Percentiles rank a stretch among this genome's conserved stretches.
Evolutionary conservation across 92 coral and sea anemone species (phyloP).

Genomic region (Umimayanthus kanabou): DNA sequence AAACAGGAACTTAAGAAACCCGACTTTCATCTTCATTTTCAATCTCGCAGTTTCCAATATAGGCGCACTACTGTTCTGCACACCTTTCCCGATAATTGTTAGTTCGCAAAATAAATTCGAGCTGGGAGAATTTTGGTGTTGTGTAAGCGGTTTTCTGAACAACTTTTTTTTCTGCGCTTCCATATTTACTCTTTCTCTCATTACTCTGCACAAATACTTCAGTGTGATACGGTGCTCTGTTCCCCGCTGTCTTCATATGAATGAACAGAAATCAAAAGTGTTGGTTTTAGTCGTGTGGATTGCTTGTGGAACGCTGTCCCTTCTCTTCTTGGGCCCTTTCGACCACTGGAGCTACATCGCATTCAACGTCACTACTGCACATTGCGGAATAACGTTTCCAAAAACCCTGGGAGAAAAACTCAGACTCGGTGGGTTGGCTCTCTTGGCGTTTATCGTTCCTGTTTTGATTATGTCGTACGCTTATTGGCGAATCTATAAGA

Average conservation of each 20-base stretch:
- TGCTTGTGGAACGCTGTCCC: constrained; percentile 57
- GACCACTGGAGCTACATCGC: constrained; percentile 70
- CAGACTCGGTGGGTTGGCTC: constrained; percentile 69
- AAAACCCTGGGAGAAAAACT: constrained; percentile 56
- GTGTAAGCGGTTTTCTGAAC: constrained; percentile 71
- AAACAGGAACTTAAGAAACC: constrained; percentile 72
- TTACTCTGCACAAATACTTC: constrained; percentile 76
- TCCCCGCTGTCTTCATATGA: constrained; percentile 55
- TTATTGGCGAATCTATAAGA: constrained; percentile 65
- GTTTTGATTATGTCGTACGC: constrained; percentile 70
- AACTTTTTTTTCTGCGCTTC: constrained; percentile 86
- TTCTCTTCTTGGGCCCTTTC: constrained; percentile 77
- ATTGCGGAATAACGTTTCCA: constrained; percentile 85
- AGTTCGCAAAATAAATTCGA: constrained; percentile 57
- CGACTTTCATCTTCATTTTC: constrained; percentile 74
- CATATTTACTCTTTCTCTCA: constrained; percentile 69
- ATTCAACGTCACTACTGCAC: constrained; percentile 80
- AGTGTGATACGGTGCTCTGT: constrained; percentile 60
- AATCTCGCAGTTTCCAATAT: constrained; percentile 75
- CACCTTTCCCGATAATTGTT: constrained; percentile 70
- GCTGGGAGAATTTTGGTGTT: constrained; percentile 61
- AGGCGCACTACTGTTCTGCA: constrained; percentile 73
- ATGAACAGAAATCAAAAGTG: constrained; percentile 49
- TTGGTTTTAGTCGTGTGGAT: constrained; percentile 62
- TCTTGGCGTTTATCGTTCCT: constrained; percentile 66